A percentile compares a stretch with the other conserved stretches of the same genome.
phyloP scores from a whole-genome alignment of 1,140 invertebrate species.

The Phenacoccus solenopsis region DNA sequence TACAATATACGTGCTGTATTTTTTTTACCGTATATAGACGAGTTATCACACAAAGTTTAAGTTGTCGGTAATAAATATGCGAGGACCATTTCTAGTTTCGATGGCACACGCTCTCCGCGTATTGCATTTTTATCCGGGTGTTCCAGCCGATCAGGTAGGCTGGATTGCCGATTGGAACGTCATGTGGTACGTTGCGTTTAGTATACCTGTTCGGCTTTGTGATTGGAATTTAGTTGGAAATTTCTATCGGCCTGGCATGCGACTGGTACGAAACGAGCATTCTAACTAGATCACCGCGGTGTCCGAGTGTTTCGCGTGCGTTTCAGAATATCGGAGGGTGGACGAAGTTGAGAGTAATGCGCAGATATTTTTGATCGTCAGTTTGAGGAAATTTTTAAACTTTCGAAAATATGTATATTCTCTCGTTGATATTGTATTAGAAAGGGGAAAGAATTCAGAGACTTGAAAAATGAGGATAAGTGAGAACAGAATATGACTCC shows the following conservation, averaged over 20 bases:
- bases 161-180: background rate
- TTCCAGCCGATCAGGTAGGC: background rate
- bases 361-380: too few relatives aligned
- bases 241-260: background rate
- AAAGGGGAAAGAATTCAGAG: too few relatives aligned
- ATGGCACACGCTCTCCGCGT: background rate
- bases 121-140: constrained; percentile 1
- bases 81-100: background rate
- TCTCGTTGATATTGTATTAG: too few relatives aligned
- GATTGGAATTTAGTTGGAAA: background rate
- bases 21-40: background rate
- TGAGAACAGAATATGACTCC: too few relatives aligned
- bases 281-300: background rate
- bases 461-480: too few relatives aligned
- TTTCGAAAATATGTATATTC: too few relatives aligned
- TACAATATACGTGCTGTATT: too few relatives aligned
- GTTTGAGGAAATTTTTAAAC: too few relatives aligned
- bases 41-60: background rate
- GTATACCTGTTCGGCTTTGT: background rate
- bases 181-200: background rate
- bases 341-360: too few relatives aligned
- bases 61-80: background rate
- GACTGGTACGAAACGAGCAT: background rate
- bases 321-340: too few relatives aligned
- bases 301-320: background rate